Percentiles rank a stretch among this genome's conserved stretches.
phyloP scores from a whole-genome alignment of 2,888 invertebrate genomes.

The Monopis laevigella region DNA sequence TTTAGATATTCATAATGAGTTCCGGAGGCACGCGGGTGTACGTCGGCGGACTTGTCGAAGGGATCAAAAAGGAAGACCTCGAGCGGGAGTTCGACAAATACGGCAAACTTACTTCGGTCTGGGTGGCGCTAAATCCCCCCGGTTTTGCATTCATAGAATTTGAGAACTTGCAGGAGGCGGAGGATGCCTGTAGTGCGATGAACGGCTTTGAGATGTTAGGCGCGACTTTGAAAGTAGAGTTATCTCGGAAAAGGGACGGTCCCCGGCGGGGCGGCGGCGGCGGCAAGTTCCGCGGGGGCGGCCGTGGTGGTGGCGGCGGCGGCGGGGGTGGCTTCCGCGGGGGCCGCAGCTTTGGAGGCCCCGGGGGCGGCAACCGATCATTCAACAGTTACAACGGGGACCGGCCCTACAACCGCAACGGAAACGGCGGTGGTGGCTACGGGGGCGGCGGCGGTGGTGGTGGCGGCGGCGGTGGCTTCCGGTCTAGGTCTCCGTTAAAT shows the following conservation, averaged over 20 bases:
- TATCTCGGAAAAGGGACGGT: constrained; percentile 83
- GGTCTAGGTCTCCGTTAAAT: constrained; percentile 60
- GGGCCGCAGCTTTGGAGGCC: constrained; percentile 52
- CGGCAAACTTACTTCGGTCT: constrained; percentile 90
- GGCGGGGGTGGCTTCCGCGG: constrained; percentile 46
- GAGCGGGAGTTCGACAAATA: constrained; percentile 92
- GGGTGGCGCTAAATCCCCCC: constrained; percentile 94
- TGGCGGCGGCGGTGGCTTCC: constrained; percentile 58
- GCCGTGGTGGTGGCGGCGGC: constrained; percentile 52
- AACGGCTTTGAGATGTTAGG: constrained; percentile 90
- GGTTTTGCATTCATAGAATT: constrained; percentile 96
- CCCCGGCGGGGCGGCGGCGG: constrained; percentile 72
- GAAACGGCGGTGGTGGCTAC: constrained; percentile 53
- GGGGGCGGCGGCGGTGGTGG: constrained; percentile 45
- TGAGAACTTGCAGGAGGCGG: constrained; percentile 87
- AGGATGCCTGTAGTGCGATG: constrained; percentile 87
- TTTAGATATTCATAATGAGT: constrained; percentile 33
- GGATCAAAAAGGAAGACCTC: constrained; percentile 91
- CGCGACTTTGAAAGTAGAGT: constrained; percentile 87
- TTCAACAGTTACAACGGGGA: constrained; percentile 60
- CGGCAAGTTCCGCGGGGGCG: constrained; percentile 60
- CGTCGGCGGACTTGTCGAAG: constrained; percentile 89
- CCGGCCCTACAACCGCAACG: constrained; percentile 66
- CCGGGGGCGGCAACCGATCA: constrained; percentile 57
- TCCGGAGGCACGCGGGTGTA: constrained; percentile 79